Evolutionary conservation across 2,888 invertebrate genomes (phyloP).

Genomic region (Phorcus lineatus): DNA sequence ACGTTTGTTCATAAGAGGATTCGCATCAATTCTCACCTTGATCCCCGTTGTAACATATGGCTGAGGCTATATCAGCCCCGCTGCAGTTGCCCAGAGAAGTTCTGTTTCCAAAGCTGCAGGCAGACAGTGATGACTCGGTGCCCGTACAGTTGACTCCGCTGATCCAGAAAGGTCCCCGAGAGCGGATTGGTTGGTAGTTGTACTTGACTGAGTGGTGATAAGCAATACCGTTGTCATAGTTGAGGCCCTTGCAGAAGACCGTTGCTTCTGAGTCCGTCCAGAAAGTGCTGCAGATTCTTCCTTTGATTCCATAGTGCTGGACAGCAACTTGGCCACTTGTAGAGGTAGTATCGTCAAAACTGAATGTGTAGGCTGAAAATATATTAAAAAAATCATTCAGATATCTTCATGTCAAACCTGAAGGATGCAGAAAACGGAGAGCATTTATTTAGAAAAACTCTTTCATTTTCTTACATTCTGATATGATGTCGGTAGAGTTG

Average conservation of each 20-base stretch:
- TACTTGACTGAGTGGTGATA: constrained; percentile 46
- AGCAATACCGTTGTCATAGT: constrained; percentile 53
- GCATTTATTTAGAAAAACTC: no score
- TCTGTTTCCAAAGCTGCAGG: constrained; percentile 55
- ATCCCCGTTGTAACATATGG: constrained; percentile 58
- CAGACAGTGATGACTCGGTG: constrained; percentile 45
- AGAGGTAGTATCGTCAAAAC: constrained; percentile 34
- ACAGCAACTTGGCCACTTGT: constrained; percentile 43
- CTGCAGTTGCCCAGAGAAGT: constrained; percentile 56
- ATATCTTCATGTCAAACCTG: no score
- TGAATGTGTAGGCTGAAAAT: constrained; percentile 50
- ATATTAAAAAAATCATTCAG: no score
- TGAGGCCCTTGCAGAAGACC: constrained; percentile 56
- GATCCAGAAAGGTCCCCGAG: constrained; percentile 59
- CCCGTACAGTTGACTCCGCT: constrained; percentile 62
- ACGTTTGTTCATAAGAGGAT: no score
- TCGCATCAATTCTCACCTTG: not conserved
- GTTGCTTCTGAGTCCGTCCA: constrained; percentile 61
- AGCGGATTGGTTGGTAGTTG: constrained; percentile 39
- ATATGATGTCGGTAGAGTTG: constrained; percentile 32
- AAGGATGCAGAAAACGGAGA: no score
- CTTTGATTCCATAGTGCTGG: constrained; percentile 63
- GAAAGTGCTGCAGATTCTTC: constrained; percentile 75
- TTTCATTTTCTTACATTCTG: constrained; percentile 46
- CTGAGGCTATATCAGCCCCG: constrained; percentile 52